Evolutionary conservation across 2,888 invertebrate genomes (phyloP).

Genomic region (Smittia aterrima): DNA sequence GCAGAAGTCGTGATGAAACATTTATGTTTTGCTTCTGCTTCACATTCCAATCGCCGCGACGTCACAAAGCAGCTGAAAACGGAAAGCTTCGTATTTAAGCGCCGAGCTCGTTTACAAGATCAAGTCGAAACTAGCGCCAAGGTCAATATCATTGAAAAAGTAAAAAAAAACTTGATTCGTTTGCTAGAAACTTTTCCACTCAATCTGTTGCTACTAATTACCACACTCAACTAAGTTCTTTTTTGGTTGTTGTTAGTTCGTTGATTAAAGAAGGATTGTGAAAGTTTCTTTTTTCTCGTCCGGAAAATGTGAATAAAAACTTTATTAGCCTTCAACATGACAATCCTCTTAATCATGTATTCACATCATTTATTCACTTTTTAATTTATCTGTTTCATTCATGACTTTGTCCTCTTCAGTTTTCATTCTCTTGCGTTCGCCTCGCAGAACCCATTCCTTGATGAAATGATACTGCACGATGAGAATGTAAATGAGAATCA

Average conservation of each 20-base stretch:
- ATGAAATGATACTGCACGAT: slow-evolving; percentile 31
- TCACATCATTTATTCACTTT: slow-evolving; percentile 32
- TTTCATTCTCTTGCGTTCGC: neutral
- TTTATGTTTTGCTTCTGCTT: too few relatives aligned
- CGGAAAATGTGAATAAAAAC: neutral
- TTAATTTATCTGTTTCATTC: slow-evolving; percentile 36
- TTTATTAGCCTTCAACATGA: neutral
- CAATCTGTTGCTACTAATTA: neutral
- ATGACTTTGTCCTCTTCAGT: slow-evolving; percentile 26
- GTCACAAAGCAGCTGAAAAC: too few relatives aligned
- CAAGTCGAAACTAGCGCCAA: neutral
- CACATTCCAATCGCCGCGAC: too few relatives aligned
- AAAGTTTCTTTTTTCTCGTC: too few relatives aligned
- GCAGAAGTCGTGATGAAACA: too few relatives aligned
- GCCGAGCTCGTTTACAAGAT: neutral
- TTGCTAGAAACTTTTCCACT: neutral
- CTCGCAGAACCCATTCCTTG: slow-evolving; percentile 11
- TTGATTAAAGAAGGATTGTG: too few relatives aligned
- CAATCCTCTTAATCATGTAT: neutral
- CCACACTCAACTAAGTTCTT: too few relatives aligned
- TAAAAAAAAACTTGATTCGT: neutral
- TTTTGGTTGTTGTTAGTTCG: too few relatives aligned
- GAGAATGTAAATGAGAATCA: slow-evolving; percentile 19
- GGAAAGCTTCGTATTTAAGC: neutral
- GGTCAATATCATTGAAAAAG: neutral